Evolutionary conservation across 2,888 invertebrate genomes (phyloP), one percentile per base, ranked within the genome.

Genomic region (Siphonodentalium dalli): DNA sequence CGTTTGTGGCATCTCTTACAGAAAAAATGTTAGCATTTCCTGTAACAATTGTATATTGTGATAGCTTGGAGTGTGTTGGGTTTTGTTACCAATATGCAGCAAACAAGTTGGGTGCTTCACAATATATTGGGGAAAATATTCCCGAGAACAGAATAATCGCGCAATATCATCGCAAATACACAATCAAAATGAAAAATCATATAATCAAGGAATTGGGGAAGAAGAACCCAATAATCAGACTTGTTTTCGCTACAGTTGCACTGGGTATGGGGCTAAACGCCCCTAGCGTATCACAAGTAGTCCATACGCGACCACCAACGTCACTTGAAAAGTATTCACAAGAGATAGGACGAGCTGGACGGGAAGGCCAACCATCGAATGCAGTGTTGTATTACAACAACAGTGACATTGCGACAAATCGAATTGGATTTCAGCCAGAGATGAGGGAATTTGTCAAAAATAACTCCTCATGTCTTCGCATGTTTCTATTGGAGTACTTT

Each of bases 241-340:
- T 55, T 26, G 54, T 53, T 21, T 34, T 58, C 29, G 54, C 46
- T 20, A 63, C 60, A 28, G 60, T 54, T 39, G 54, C 60, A 4
- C 34, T 61, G 3, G 61, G 63, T 6, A 63, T 58, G 61, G 63
- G 55, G 3, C 28, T 63, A 26, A 52, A 60, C 46, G 56, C 63
- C 8, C 56, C 58, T 8, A 26, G 37, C 11, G 35, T 63, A 20
- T 13, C 38, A 8, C 39, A 51, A 35, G 47, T 61, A 3, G 44
- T 64, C 15, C 63, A 62, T 28, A 58, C 41, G 34, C 35, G 54
- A 20, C 61, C 64, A 13, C 59, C 59, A 23, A 64, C 61, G 11
- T 39, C 43, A 27, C 35, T 58, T 5, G 58, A 61, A 29, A 39
- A 48, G 9, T 63, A 58, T 29, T 23, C 52, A 26, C 63, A 58